phyloP scores from a whole-genome alignment of 2,113 vertebrate species.

The Cettia cetti region DNA sequence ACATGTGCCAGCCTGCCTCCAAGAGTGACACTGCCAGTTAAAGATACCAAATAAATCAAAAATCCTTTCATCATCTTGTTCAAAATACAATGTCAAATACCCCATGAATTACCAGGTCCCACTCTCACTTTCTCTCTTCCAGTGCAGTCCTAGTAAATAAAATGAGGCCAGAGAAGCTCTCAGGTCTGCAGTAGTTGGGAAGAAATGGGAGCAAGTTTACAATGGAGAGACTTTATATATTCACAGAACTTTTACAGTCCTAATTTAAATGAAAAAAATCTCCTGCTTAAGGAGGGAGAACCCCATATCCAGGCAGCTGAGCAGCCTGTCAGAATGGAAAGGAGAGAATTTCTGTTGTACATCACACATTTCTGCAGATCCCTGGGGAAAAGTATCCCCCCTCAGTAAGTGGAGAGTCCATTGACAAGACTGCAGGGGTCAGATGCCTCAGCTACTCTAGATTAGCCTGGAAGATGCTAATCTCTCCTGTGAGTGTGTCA shows the following conservation, averaged over 20 bases:
- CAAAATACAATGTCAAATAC: not conserved
- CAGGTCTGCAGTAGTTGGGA: not conserved
- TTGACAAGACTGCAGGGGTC: not conserved
- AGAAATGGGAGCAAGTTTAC: not conserved
- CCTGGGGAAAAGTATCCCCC: not conserved
- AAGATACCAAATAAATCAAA: not conserved
- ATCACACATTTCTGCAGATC: not conserved
- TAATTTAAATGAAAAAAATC: not conserved
- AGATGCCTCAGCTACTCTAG: not conserved
- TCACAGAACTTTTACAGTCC: not conserved
- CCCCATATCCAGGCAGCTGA: not conserved
- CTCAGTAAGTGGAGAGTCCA: not conserved
- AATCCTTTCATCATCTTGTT: not conserved
- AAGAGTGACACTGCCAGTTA: not conserved
- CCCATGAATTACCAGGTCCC: not conserved
- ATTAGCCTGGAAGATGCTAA: not conserved
- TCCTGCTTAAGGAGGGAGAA: not conserved
- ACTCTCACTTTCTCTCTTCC: not conserved
- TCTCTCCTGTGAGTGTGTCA: not conserved
- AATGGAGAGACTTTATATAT: not conserved
- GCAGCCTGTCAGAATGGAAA: not conserved
- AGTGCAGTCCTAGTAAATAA: not conserved
- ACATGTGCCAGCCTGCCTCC: not conserved
- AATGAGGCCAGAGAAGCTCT: not conserved
- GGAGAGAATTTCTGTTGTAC: not conserved